A percentile compares a stretch with the other conserved stretches of the same genome.
Evolutionary conservation across 1,140 invertebrate genomes (phyloP).

Genomic region (Glossosoma conforme): DNA sequence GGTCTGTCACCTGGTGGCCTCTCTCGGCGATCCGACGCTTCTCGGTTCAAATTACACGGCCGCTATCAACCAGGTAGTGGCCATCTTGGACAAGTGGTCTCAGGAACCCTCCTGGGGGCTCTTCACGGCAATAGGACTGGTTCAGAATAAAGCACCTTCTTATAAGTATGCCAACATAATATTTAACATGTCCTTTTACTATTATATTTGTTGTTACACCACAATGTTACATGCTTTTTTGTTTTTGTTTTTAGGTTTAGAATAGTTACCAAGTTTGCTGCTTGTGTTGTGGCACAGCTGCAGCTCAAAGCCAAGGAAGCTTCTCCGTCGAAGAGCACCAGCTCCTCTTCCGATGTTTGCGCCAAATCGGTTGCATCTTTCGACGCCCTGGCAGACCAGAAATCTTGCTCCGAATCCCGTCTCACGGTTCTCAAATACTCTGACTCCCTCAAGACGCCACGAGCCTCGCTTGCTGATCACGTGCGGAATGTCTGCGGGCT

Average conservation of each 20-base stretch:
- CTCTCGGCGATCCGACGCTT: constrained; percentile 8
- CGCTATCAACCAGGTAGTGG: background rate
- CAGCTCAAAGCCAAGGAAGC: constrained; percentile 11
- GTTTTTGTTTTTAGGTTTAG: constrained; percentile 19
- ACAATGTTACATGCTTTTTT: background rate
- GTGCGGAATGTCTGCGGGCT: constrained; percentile 11
- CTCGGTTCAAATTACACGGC: constrained; percentile 1
- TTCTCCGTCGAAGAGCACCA: background rate
- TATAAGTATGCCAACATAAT: constrained; percentile 4
- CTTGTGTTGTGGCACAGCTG: constrained; percentile 8
- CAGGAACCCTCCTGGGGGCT: constrained; percentile 23
- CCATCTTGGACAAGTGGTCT: constrained; percentile 25
- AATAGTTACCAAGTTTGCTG: constrained; percentile 20
- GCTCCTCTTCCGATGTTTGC: background rate
- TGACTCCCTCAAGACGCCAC: constrained; percentile 8
- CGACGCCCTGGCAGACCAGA: constrained; percentile 17
- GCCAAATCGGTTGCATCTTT: background rate
- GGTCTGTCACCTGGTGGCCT: constrained; percentile 17
- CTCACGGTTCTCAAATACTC: constrained; percentile 9
- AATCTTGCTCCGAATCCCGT: constrained; percentile 14
- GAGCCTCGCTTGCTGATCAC: constrained; percentile 8
- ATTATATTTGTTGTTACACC: background rate
- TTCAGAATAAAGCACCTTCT: constrained; percentile 18
- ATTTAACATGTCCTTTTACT: background rate
- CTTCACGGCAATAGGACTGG: constrained; percentile 13